Conservation (phyloP, 2,888 invertebrate genomes). For the Parnassius mnemosyne region DNA sequence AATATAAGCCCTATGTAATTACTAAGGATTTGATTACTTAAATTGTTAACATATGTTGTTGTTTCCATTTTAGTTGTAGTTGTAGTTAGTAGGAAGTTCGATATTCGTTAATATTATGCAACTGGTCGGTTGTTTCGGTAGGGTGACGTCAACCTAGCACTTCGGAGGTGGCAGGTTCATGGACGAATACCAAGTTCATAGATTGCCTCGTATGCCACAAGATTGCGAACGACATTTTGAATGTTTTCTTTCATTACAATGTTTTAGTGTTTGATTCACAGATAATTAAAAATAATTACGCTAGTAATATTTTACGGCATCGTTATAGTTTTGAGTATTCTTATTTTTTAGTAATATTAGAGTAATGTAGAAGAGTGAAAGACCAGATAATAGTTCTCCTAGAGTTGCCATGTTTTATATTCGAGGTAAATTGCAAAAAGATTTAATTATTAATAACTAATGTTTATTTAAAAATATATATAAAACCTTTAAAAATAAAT, state of each 20-base stretch:
- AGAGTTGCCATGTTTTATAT: too few species aligned
- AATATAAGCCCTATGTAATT: not conserved
- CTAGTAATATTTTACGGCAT: too few species aligned
- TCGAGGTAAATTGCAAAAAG: too few species aligned
- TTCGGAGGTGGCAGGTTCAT: conserved; percentile 52
- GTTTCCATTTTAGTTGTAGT: not conserved
- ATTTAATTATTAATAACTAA: too few species aligned
- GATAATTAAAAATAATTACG: too few species aligned
- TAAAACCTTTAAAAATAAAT: too few species aligned
- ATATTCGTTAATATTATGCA: conserved; percentile 64
- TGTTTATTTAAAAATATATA: too few species aligned
- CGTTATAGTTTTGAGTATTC: too few species aligned
- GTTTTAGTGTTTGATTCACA: not conserved
- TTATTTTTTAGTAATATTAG: too few species aligned
- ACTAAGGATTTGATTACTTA: not conserved
- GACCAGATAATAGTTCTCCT: too few species aligned
- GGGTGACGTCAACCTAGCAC: conserved; percentile 57
- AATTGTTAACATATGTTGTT: not conserved
- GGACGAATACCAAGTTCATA: conserved; percentile 64
- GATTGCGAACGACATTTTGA: conserved; percentile 23
- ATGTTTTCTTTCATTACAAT: conserved; percentile 19
- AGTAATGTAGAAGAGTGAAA: too few species aligned
- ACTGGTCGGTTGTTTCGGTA: conserved; percentile 56
- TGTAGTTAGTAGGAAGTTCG: conserved; percentile 27
- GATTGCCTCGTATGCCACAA: conserved; percentile 34